Percentiles rank a stretch among this genome's conserved stretches.
These are phyloP conservation scores for Axinella damicornis DNA, from an alignment of 37 sponge, comb jelly and placozoan genomes.

Conservation along the genomic window DNA sequence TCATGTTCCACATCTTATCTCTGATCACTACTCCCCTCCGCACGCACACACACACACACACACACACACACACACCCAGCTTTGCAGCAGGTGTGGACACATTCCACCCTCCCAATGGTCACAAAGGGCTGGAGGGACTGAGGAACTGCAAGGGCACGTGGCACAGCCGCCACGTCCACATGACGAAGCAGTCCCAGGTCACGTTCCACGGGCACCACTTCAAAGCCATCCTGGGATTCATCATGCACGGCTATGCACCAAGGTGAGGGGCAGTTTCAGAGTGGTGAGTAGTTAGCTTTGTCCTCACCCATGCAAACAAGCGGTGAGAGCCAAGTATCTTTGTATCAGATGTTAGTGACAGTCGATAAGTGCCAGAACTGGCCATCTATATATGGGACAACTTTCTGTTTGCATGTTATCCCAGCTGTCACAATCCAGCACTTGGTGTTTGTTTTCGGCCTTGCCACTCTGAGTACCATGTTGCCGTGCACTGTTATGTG, in stretches of 20 bases:
- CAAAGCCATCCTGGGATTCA: conserved; percentile 92
- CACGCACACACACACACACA: background rate
- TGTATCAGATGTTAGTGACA: too few relatives aligned
- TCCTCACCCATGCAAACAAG: background rate
- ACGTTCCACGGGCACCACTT: conserved; percentile 94
- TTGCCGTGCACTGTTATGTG: too few relatives aligned
- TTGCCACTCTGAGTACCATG: too few relatives aligned
- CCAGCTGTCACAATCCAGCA: too few relatives aligned
- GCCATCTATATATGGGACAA: too few relatives aligned
- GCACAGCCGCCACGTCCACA: conserved; percentile 81
- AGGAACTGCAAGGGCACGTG: conserved; percentile 84
- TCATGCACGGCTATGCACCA: conserved; percentile 85
- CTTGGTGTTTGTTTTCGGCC: too few relatives aligned
- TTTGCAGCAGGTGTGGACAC: conserved; percentile 57
- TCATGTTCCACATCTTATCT: too few relatives aligned
- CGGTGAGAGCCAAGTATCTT: background rate
- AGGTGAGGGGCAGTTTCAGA: conserved; percentile 43
- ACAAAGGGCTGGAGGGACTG: conserved; percentile 82
- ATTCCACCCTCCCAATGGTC: conserved; percentile 75
- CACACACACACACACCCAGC: conserved; percentile 42
- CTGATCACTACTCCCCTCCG: too few relatives aligned
- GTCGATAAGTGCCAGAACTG: too few relatives aligned
- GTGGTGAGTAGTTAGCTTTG: too few relatives aligned
- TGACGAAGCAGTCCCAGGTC: conserved; percentile 83
- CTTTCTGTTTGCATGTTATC: too few relatives aligned